phyloP scores from a whole-genome alignment of 2,113 vertebrate genomes.

The Reinhardtius hippoglossoides region DNA sequence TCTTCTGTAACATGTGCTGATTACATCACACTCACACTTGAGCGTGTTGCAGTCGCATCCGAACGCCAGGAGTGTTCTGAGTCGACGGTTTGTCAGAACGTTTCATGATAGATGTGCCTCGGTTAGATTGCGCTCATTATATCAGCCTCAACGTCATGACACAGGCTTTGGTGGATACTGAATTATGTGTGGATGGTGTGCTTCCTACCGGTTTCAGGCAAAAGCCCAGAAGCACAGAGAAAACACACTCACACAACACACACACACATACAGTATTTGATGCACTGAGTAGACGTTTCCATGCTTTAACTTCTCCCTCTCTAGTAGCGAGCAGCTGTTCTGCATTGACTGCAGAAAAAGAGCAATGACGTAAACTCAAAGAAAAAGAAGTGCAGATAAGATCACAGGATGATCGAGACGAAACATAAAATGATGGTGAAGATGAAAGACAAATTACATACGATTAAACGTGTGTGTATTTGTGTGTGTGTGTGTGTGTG shows the following conservation, averaged over 20 bases:
- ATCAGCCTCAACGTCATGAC: constrained; percentile 28
- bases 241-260: constrained; percentile 5
- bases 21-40: not conserved
- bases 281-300: constrained; percentile 12
- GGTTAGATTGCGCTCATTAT: constrained; percentile 11
- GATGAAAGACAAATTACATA: not conserved
- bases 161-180: constrained; percentile 14
- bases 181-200: constrained; percentile 38
- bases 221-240: constrained; percentile 12
- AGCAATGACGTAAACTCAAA: constrained; percentile 17
- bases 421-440: not conserved
- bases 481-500: constrained; percentile 12
- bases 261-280: not conserved
- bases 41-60: constrained; percentile 1
- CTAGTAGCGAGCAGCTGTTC: constrained; percentile 39
- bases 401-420: not conserved
- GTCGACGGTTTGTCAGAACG: not conserved
- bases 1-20: not conserved
- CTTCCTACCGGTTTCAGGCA: constrained; percentile 28
- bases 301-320: constrained; percentile 26
- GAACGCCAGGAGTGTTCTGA: not conserved
- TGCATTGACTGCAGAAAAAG: constrained; percentile 15
- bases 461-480: not conserved
- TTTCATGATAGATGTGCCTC: constrained; percentile 3
- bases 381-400: not conserved